These are phyloP conservation scores for Drosophila erecta DNA, from an alignment of 1,140 invertebrate species.

Conservation along the genomic window DNA sequence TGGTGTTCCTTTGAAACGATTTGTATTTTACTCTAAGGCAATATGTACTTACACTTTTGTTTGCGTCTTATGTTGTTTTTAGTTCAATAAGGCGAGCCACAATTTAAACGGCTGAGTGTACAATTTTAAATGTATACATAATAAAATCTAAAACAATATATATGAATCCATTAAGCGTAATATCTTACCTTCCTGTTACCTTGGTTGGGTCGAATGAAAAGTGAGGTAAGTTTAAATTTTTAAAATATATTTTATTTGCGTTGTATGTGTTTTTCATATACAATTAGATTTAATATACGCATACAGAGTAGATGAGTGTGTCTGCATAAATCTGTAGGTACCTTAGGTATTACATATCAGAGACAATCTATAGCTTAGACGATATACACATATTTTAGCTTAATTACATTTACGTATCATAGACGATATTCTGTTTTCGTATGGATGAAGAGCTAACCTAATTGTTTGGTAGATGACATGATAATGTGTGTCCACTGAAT, in stretches of 20 bases:
- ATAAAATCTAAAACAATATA: constrained; percentile 24
- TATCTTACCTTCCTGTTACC: background rate
- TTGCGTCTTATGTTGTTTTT: constrained; percentile 33
- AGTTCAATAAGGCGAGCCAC: constrained; percentile 31
- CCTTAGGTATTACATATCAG: constrained; percentile 78
- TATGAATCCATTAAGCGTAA: background rate
- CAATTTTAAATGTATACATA: constrained; percentile 50
- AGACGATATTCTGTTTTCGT: constrained; percentile 49
- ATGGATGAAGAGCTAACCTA: constrained; percentile 32
- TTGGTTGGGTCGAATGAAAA: background rate
- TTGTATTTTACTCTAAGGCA: constrained; percentile 30
- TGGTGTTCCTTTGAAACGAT: constrained; percentile 9
- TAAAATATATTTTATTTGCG: constrained; percentile 81
- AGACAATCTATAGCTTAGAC: constrained; percentile 60
- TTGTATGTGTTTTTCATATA: constrained; percentile 61
- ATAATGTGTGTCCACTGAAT: constrained; percentile 12
- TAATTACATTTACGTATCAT: constrained; percentile 70
- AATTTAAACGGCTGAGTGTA: constrained; percentile 32
- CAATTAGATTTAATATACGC: constrained; percentile 59
- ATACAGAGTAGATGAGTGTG: constrained; percentile 67
- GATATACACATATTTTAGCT: constrained; percentile 52
- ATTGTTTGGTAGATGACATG: constrained; percentile 33
- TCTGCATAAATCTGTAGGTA: constrained; percentile 79
- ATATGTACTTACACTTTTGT: constrained; percentile 50
- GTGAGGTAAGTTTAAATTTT: constrained; percentile 36